Conservation (phyloP, 1,140 invertebrate genomes). For the Heterodera schachtii region DNA sequence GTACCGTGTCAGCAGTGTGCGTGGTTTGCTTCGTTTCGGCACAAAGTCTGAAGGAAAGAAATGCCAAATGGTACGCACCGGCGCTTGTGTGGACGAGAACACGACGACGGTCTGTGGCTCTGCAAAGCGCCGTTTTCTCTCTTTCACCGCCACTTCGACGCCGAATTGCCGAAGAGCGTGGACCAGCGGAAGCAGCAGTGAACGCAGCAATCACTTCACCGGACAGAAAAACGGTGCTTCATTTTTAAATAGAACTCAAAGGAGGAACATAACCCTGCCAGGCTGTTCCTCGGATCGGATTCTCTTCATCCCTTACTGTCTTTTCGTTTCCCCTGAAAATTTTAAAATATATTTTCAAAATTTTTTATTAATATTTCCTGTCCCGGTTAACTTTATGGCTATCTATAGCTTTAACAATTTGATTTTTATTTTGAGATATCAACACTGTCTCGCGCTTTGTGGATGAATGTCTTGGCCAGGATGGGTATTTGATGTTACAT, state of each 20-base stretch:
- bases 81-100: neutral
- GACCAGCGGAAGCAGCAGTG: neutral
- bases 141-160: neutral
- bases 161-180: neutral
- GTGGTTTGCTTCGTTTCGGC: neutral
- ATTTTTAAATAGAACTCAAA: too few species aligned
- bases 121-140: neutral
- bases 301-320: too few species aligned
- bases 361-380: too few species aligned
- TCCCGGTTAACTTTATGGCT: neutral
- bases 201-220: neutral
- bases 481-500: neutral
- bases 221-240: neutral
- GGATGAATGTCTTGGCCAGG: conserved; percentile 1
- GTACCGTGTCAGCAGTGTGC: neutral
- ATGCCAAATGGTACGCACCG: neutral
- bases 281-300: too few species aligned
- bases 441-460: neutral
- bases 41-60: neutral
- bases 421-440: neutral
- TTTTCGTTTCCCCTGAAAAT: too few species aligned
- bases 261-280: too few species aligned
- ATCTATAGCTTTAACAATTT: neutral
- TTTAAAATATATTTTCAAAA: too few species aligned
- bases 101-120: neutral